phyloP scores from a whole-genome alignment of 2,113 vertebrate genomes.

The Anser cygnoides region DNA sequence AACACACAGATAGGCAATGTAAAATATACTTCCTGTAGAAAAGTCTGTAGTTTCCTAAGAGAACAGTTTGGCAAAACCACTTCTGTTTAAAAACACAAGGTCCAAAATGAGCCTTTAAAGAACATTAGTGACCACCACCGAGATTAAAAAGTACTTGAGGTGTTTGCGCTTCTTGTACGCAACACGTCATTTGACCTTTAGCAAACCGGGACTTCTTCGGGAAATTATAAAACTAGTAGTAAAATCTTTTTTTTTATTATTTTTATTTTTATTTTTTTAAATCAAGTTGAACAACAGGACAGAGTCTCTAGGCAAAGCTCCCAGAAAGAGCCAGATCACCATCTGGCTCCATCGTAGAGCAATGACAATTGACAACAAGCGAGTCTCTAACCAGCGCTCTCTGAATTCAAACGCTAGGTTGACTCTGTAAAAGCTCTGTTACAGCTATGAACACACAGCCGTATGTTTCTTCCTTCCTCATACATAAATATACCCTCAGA shows the following conservation, averaged over 20 bases:
- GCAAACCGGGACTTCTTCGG: neutral
- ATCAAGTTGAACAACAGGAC: neutral
- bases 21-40: constrained; percentile 43
- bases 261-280: neutral
- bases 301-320: constrained; percentile 19
- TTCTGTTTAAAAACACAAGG: constrained; percentile 38
- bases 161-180: neutral
- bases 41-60: constrained; percentile 3
- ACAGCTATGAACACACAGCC: constrained; percentile 12
- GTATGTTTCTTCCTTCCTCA: neutral
- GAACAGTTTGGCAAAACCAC: neutral
- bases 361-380: constrained; percentile 23
- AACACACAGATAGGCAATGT: constrained; percentile 32
- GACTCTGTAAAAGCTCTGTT: neutral
- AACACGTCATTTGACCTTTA: constrained; percentile 6
- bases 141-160: constrained; percentile 9
- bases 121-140: neutral
- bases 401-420: neutral
- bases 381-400: neutral
- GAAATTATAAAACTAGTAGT: constrained; percentile 38
- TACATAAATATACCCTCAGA: neutral
- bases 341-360: constrained; percentile 45
- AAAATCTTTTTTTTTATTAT: neutral
- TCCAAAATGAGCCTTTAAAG: constrained; percentile 44
- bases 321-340: constrained; percentile 59